Base-by-base conservation (phyloP, 2,888 invertebrate genomes). In the Listrodromus nycthemerus region DNA sequence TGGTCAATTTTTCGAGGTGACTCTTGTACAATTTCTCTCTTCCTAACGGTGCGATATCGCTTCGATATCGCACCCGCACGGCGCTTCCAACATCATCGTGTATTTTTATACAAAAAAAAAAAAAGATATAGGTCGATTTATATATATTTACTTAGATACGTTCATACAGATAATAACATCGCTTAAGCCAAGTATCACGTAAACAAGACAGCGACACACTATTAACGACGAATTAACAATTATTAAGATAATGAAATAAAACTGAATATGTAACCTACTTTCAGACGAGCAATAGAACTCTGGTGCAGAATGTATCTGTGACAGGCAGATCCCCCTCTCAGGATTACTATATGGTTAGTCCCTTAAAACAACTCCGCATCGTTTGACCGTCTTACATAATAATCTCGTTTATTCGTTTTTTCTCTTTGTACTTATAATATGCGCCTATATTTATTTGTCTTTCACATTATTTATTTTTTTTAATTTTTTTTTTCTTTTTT, bases 271-370 rank as follows among this genome's bases (percentile, higher is more conserved):
- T 93, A 91, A 93, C 93, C 93, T 93, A 93, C 92, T 93, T 93
- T 93, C 93, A 93, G 93, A 93, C 93, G 93, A 93, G 93, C 93
- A 93, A 93, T 93, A 93, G 93, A 93, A 92, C 93, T 93, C 93
- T 93, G 93, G 93, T 93, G 93, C 93, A 93, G 93, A 93, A 93
- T 93, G 93, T 93, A 93, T 93, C 93, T 93, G 93, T 93, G 93
- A 93, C 93, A 93, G 93, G 93, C 93, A 93, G 93, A 93, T 93
- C 93, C 91, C 93, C 93, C 92, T 93, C 93, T 92, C 93, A 93
- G 93, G 93, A 93, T 93, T 93, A 93, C 92, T 91, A 93, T 93
- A 93, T 93, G 93, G 93, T 93, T 93, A 93, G 93, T 93, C 91
- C 93, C 91, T 87, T 76, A 92, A 93, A 91, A 93, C 93, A 92